Conservation (phyloP, 35 echinoderm and acorn worm species). For the Heliocidaris tuberculata region DNA sequence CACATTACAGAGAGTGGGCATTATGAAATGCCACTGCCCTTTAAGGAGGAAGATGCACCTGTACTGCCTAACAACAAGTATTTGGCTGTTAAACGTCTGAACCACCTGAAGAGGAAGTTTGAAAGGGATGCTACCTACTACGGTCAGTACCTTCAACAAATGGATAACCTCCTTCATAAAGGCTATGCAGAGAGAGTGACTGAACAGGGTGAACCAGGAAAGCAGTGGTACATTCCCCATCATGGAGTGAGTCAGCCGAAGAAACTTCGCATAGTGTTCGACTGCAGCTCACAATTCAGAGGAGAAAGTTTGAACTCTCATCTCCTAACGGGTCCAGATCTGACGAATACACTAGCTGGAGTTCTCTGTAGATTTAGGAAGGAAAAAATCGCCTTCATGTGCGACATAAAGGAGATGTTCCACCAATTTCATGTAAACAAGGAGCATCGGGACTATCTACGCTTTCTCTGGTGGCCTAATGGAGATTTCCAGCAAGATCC, state of each 20-base stretch:
- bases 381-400: conserved; percentile 69
- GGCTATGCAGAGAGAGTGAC: conserved; percentile 64
- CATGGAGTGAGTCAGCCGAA: conserved; percentile 69
- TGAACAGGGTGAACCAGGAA: neutral
- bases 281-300: conserved; percentile 46
- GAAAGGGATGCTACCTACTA: conserved; percentile 48
- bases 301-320: conserved; percentile 65
- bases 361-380: conserved; percentile 69
- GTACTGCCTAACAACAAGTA: conserved; percentile 67
- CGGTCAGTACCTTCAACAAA: conserved; percentile 45
- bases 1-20: conserved; percentile 46
- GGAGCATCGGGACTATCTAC: conserved; percentile 61
- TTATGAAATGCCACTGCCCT: conserved; percentile 78
- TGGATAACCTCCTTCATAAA: conserved; percentile 51
- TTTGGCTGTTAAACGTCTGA: conserved; percentile 50
- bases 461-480: conserved; percentile 75
- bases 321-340: conserved; percentile 70
- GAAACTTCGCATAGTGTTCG: conserved; percentile 32
- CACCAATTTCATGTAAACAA: conserved; percentile 56
- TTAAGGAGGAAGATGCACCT: conserved; percentile 46
- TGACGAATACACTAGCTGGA: conserved; percentile 68
- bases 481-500: conserved; percentile 37
- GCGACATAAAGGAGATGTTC: conserved; percentile 78
- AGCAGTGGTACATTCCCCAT: conserved; percentile 72
- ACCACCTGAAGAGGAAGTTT: conserved; percentile 49